Percentiles rank a stretch among this genome's conserved stretches.
Conservation (phyloP, 2,888 invertebrate species). For the Drosophila picticornis region DNA sequence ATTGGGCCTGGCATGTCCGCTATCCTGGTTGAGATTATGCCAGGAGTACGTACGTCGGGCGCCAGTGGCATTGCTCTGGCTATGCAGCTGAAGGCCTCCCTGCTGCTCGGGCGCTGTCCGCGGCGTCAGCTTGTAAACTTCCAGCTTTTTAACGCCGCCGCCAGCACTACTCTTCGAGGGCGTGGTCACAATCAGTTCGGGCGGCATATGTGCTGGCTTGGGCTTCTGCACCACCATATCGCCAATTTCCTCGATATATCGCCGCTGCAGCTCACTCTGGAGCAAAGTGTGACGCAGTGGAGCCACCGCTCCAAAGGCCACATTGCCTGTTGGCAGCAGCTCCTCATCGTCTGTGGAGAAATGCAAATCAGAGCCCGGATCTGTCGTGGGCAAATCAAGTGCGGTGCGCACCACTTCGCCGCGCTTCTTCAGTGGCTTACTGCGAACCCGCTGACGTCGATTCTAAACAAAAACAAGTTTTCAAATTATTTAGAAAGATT, state of each 20-base stretch:
- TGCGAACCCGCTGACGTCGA: conserved; percentile 61
- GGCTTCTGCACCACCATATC: conserved; percentile 70
- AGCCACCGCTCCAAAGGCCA: conserved; percentile 66
- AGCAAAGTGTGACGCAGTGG: conserved; percentile 78
- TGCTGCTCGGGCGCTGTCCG: conserved; percentile 64
- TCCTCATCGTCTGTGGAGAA: conserved; percentile 88
- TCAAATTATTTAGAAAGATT: background rate
- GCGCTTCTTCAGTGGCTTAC: conserved; percentile 63
- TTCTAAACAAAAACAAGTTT: conserved; percentile 32
- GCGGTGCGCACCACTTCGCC: conserved; percentile 82
- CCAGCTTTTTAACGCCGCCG: conserved; percentile 53
- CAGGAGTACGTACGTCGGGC: conserved; percentile 83
- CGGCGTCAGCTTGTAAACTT: conserved; percentile 62
- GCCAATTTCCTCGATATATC: conserved; percentile 81
- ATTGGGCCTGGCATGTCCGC: conserved; percentile 20
- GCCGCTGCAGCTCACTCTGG: conserved; percentile 83
- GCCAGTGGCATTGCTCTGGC: conserved; percentile 1
- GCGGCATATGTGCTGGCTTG: conserved; percentile 83
- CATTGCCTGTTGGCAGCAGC: conserved; percentile 47
- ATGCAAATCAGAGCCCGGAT: conserved; percentile 88
- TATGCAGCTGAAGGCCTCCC: conserved; percentile 10
- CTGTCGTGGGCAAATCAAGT: conserved; percentile 88
- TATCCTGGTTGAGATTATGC: conserved; percentile 82
- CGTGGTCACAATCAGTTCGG: conserved; percentile 85
- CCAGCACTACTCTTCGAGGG: conserved; percentile 74